Conservation (phyloP, 1,140 invertebrate genomes). For the Zaprionus ornatus region DNA sequence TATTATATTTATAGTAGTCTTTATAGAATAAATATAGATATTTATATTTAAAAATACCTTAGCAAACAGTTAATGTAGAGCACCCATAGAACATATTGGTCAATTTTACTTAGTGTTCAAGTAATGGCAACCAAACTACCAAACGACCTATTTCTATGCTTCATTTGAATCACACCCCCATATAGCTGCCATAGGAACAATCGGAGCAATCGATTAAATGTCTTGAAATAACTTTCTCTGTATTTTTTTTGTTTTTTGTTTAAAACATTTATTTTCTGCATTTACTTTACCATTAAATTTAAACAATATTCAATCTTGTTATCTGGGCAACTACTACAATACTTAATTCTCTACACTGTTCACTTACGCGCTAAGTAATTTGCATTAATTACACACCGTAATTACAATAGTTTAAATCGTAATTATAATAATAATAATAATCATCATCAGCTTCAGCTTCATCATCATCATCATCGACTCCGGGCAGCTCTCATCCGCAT, state of each 20-base stretch:
- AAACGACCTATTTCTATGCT: too few relatives aligned
- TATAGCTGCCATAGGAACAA: too few relatives aligned
- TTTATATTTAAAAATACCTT: too few relatives aligned
- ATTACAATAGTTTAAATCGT: conserved; percentile 58
- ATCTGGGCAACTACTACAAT: conserved; percentile 68
- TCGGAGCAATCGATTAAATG: too few relatives aligned
- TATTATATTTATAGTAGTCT: too few relatives aligned
- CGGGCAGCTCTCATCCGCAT: conserved; percentile 29
- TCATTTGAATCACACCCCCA: too few relatives aligned
- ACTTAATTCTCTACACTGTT: conserved; percentile 68
- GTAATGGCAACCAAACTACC: too few relatives aligned
- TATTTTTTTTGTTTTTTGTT: conserved; percentile 41
- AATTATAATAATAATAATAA: conserved; percentile 56
- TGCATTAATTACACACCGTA: conserved; percentile 76
- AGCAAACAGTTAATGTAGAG: too few relatives aligned
- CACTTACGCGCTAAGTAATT: conserved; percentile 62
- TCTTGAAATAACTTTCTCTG: too few relatives aligned
- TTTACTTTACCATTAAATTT: conserved; percentile 70
- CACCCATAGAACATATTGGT: too few relatives aligned
- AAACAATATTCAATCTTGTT: conserved; percentile 79
- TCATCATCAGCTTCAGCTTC: conserved; percentile 8
- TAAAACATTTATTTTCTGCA: conserved; percentile 80
- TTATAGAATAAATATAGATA: too few relatives aligned
- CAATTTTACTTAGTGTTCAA: too few relatives aligned
- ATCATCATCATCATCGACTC: conserved; percentile 7